A percentile compares a stretch with the other conserved stretches of the same genome.
These are phyloP conservation scores for Mormyrus iriodes DNA, from an alignment of 2,113 vertebrate genomes.

Conservation along the genomic window DNA sequence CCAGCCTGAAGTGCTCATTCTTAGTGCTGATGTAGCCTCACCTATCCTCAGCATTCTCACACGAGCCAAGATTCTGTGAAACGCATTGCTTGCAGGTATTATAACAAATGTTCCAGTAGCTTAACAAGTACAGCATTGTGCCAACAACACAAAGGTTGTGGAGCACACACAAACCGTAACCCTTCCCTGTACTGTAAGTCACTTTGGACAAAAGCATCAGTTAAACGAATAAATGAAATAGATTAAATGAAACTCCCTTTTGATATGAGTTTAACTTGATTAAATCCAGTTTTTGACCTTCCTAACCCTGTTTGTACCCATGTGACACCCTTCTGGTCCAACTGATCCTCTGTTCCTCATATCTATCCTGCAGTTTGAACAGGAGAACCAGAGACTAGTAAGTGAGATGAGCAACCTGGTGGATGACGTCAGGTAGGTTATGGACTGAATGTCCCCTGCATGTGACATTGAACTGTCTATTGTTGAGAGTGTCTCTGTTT, in stretches of 20 bases:
- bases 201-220: neutral
- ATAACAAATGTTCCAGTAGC: neutral
- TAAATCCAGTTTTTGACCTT: neutral
- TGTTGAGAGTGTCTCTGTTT: neutral
- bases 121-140: neutral
- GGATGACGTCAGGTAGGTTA: constrained; percentile 86
- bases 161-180: neutral
- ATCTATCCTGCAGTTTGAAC: constrained; percentile 74
- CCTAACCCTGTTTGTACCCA: neutral
- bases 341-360: neutral
- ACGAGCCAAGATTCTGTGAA: neutral
- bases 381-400: constrained; percentile 89
- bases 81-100: neutral
- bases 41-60: neutral
- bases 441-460: neutral
- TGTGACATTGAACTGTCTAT: neutral
- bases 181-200: neutral
- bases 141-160: neutral
- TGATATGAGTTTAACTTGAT: neutral
- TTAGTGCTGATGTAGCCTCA: neutral
- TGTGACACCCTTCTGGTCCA: neutral
- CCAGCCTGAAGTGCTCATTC: neutral
- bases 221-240: neutral
- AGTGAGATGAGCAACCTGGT: constrained; percentile 92
- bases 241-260: neutral